phyloP scores from a whole-genome alignment of 2,113 vertebrate species.

The Nesoenas mayeri region DNA sequence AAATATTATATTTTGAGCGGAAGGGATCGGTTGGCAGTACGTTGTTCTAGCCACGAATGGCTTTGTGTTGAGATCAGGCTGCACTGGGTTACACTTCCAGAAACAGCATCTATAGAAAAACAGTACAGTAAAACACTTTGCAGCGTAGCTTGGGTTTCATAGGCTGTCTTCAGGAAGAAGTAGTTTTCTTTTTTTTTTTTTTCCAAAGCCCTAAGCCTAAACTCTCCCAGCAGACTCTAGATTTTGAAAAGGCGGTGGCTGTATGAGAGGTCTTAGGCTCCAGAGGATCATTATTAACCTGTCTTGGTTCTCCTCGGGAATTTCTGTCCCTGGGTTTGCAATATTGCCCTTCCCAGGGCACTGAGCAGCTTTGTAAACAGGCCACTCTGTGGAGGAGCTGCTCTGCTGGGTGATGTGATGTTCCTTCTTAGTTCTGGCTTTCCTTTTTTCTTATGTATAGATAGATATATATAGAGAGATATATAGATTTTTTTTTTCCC shows the following conservation, averaged over 20 bases:
- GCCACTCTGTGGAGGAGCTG: neutral
- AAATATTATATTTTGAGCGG: neutral
- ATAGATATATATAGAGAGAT: too few species aligned
- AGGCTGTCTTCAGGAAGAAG: neutral
- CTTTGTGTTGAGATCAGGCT: conserved; percentile 17
- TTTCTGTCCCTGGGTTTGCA: neutral
- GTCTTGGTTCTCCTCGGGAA: neutral
- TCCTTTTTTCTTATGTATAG: neutral
- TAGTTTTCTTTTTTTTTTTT: neutral
- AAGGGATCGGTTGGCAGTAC: neutral
- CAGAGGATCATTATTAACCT: neutral
- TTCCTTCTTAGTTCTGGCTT: neutral
- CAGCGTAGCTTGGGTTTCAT: neutral
- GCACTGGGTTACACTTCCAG: neutral
- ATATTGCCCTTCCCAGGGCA: neutral
- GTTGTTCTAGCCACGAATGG: neutral
- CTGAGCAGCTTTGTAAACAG: neutral
- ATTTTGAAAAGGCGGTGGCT: neutral
- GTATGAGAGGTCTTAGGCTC: neutral
- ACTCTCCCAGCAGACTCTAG: neutral
- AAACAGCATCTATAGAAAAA: neutral
- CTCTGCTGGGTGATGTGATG: neutral
- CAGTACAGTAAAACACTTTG: neutral
- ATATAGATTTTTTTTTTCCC: too few species aligned
- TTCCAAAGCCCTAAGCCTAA: neutral